Evolutionary conservation across 1,140 invertebrate species (phyloP).

Genomic region (Solen grandis): DNA sequence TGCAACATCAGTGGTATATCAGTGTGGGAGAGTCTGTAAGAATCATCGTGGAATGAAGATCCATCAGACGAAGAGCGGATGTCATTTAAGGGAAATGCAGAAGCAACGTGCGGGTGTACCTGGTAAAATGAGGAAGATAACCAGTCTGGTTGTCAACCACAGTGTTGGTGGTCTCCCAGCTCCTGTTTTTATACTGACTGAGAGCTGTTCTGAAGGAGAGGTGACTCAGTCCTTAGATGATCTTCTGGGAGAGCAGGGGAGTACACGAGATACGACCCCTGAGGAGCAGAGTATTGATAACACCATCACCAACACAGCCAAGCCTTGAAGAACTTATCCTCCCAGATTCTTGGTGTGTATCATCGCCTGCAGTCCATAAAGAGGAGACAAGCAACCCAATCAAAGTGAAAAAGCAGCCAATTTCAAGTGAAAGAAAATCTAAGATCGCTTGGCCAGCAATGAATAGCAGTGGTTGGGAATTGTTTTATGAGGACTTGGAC

Average conservation of each 20-base stretch:
- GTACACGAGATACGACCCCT: neutral
- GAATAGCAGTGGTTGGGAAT: constrained; percentile 6
- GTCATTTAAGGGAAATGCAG: no score
- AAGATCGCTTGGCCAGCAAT: constrained; percentile 12
- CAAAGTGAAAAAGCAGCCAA: constrained; percentile 15
- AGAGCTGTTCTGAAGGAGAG: neutral
- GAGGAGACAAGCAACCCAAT: neutral
- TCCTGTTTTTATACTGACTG: no score
- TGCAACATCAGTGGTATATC: no score
- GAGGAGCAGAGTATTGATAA: neutral
- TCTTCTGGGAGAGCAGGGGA: neutral
- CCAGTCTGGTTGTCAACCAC: no score
- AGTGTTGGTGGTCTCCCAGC: no score
- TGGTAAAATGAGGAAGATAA: no score
- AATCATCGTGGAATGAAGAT: no score
- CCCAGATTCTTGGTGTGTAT: neutral
- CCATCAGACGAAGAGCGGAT: no score
- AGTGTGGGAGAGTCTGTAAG: no score
- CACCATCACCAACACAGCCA: neutral
- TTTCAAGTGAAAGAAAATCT: constrained; percentile 1
- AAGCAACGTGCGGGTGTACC: no score
- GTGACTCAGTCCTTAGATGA: constrained; percentile 11
- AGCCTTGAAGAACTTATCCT: constrained; percentile 3
- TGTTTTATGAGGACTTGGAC: no score
- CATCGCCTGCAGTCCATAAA: neutral